Evolutionary conservation across 2,888 invertebrate genomes (phyloP), one percentile per base, ranked within the genome.

Genomic region (Fissipunctia ypsillon): DNA sequence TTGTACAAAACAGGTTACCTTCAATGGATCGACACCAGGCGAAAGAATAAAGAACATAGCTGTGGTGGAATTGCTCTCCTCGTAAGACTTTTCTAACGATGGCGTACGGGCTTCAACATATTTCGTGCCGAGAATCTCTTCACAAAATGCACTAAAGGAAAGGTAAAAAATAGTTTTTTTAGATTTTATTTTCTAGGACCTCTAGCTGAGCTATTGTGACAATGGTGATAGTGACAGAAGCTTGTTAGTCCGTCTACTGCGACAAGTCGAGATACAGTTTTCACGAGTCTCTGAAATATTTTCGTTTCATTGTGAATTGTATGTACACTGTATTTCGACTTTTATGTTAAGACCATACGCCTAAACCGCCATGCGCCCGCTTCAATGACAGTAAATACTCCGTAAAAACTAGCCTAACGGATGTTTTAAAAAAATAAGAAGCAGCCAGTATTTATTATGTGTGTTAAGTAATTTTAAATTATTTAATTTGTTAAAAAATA

Each of bases 41-140:
- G 99, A 99, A 5, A 99, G 96, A 83, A 99, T 99, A 93, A 99
- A 99, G 95, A 99, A 99, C 81, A 99, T 97, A 0, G 99, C 98
- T 0, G 99, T 99, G 16, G 97, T 97, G 6, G 98, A 97, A 79
- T 98, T 98, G 50, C 98, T 98, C 93, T 99, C 99, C 91, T 98
- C 97, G 90, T 97, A 99, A 0, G 99, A 99, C 90, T 98, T 98
- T 3, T 98, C 97, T 90, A 99, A 98, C 57, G 98, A 97, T n/a
- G 98, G 97, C 6, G 97, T 97, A 81, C 98, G 96, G 0, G 98
- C 97, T 90, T 98, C 98, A 38, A 98, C 97, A 91, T 97, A 99
- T 91, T 98, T 98, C 0, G 97, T 94, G 0, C 99, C 99, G 59
- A 99, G 94, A 91, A 98, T 98, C 92, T 99, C 99, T 92, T 99